A percentile compares a stretch with the other conserved stretches of the same genome.
phyloP scores from a whole-genome alignment of 1,140 invertebrate genomes.

The Gryon sp. region DNA sequence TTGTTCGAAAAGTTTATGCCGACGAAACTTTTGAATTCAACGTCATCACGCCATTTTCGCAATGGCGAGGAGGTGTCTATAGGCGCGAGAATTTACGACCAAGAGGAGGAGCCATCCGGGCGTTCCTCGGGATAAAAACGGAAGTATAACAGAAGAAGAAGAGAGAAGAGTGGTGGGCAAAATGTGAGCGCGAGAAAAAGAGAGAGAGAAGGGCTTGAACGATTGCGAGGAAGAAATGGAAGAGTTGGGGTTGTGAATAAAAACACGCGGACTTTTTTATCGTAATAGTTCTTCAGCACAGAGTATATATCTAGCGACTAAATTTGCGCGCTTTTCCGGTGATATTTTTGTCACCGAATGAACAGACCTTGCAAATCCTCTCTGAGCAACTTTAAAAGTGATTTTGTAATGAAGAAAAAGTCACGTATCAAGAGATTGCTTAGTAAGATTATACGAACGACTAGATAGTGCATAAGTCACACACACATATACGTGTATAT shows the following conservation, averaged over 20 bases:
- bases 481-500: too few species aligned
- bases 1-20: conserved; percentile 8
- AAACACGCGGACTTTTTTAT: conserved; percentile 67
- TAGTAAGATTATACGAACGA: background rate
- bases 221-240: conserved; percentile 1
- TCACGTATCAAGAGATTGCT: conserved; percentile 11
- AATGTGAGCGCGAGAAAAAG: background rate
- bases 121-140: conserved; percentile 59
- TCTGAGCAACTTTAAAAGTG: background rate
- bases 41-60: conserved; percentile 61
- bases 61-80: conserved; percentile 57
- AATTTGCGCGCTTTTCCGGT: too few species aligned
- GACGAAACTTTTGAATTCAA: conserved; percentile 27
- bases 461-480: conserved; percentile 2
- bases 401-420: conserved; percentile 9
- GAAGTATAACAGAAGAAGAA: conserved; percentile 40
- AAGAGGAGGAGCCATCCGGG: conserved; percentile 46
- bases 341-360: conserved; percentile 9
- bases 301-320: too few species aligned
- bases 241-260: conserved; percentile 58
- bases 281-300: too few species aligned
- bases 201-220: conserved; percentile 21
- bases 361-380: too few species aligned
- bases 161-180: too few species aligned
- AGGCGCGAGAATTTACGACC: conserved; percentile 65